Conservation (phyloP, 2,113 vertebrate genomes). For the Rhizomys pruinosus region DNA sequence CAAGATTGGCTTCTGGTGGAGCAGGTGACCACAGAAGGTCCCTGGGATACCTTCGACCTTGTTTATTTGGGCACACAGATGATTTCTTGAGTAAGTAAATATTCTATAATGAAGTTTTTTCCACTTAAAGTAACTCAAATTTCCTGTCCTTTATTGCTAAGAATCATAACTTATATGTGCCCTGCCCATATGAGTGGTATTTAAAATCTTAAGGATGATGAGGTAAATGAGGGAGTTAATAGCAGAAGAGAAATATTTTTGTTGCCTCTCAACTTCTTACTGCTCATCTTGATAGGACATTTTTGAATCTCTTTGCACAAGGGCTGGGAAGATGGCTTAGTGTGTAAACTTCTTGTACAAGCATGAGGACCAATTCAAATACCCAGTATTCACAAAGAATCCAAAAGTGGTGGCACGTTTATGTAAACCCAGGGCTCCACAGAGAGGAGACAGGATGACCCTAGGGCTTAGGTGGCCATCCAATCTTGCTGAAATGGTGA, state of each 20-base stretch:
- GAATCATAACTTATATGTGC: neutral
- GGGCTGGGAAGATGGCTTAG: no score
- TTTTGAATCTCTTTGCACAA: neutral
- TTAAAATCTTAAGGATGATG: neutral
- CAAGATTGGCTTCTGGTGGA: rapidly evolving
- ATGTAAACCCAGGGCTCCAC: no score
- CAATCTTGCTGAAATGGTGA: no score
- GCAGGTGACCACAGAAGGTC: rapidly evolving
- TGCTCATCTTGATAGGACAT: neutral
- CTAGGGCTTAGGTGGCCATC: no score
- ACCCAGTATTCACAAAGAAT: no score
- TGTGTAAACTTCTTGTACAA: no score
- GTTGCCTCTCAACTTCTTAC: no score
- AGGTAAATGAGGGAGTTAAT: neutral
- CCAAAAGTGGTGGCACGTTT: no score
- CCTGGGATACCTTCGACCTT: no score
- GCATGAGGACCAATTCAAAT: no score
- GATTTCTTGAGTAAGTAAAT: neutral
- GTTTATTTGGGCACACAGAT: neutral
- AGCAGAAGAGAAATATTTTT: no score
- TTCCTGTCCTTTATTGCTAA: neutral
- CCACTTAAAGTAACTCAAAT: neutral
- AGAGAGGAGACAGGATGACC: no score
- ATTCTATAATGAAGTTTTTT: neutral
- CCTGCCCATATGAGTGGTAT: neutral